phyloP scores from a whole-genome alignment of 1,140 invertebrate species.

The Drosophila lacertosa region DNA sequence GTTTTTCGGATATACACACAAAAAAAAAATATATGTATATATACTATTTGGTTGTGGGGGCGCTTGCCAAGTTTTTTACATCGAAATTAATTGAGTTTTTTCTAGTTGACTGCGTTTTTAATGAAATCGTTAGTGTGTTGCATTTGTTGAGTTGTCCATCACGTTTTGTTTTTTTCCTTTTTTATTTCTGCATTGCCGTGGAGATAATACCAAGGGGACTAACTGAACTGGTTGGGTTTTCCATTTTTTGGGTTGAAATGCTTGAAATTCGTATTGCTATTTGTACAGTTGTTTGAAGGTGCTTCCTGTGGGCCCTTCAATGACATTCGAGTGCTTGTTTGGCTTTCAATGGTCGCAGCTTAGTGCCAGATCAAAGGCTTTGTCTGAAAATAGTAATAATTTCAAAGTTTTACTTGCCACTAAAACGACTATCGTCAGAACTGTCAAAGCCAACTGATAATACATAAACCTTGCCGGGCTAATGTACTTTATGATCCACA shows the following conservation, averaged over 20 bases:
- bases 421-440: conserved; percentile 5
- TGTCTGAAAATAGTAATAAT: not conserved
- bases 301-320: conserved; percentile 1
- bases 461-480: not conserved
- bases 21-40: conserved; percentile 3
- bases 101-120: conserved; percentile 82
- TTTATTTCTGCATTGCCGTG: conserved; percentile 62
- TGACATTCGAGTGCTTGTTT: conserved; percentile 12
- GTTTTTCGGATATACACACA: conserved; percentile 60
- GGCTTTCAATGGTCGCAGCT: conserved; percentile 2
- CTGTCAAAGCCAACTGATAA: conserved; percentile 23
- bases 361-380: not conserved
- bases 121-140: conserved; percentile 80
- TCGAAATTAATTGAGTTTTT: conserved; percentile 82
- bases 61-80: conserved; percentile 56
- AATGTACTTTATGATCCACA: not conserved
- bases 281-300: conserved; percentile 59
- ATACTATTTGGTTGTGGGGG: conserved; percentile 24
- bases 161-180: conserved; percentile 13
- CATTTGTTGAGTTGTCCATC: conserved; percentile 48
- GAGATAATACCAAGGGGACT: conserved; percentile 66
- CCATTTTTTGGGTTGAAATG: conserved; percentile 33
- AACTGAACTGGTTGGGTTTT: conserved; percentile 32
- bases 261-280: conserved; percentile 39
- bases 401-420: not conserved